Conservation (phyloP, 2,797 vertebrate species). For the Decapterus maruadsi region DNA sequence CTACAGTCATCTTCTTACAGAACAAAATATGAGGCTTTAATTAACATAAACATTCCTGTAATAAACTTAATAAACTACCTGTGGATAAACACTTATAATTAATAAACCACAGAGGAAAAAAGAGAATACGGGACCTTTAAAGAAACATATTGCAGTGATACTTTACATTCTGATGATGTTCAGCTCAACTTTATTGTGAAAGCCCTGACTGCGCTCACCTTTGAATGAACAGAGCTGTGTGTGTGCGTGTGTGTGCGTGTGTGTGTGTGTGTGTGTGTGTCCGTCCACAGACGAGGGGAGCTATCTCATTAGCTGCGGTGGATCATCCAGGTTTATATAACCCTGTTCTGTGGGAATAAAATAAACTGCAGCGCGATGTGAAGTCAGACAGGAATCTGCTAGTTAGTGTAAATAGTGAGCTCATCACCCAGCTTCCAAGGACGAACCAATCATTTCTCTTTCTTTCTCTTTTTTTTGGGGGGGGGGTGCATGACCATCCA, state of each 20-base stretch:
- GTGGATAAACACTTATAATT: no score
- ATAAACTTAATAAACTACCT: no score
- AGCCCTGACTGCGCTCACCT: neutral
- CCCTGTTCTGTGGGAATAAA: neutral
- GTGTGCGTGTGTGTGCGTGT: no score
- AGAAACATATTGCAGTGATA: neutral
- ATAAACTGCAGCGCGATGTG: neutral
- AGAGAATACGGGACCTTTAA: no score
- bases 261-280: no score
- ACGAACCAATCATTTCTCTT: neutral
- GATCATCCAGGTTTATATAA: constrained; percentile 1
- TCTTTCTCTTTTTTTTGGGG: no score
- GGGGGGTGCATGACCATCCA: neutral
- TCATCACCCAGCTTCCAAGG: constrained; percentile 13
- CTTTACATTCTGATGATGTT: neutral
- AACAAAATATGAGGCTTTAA: no score
- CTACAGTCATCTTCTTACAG: no score
- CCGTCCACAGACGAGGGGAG: neutral
- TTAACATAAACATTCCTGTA: no score
- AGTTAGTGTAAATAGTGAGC: neutral
- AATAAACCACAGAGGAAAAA: no score
- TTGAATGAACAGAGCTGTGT: fast-evolving
- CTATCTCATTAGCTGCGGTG: neutral
- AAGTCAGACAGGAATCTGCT: neutral
- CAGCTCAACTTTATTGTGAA: neutral